Conservation (phyloP, 1,140 invertebrate genomes). For the Trissolcus basalis region DNA sequence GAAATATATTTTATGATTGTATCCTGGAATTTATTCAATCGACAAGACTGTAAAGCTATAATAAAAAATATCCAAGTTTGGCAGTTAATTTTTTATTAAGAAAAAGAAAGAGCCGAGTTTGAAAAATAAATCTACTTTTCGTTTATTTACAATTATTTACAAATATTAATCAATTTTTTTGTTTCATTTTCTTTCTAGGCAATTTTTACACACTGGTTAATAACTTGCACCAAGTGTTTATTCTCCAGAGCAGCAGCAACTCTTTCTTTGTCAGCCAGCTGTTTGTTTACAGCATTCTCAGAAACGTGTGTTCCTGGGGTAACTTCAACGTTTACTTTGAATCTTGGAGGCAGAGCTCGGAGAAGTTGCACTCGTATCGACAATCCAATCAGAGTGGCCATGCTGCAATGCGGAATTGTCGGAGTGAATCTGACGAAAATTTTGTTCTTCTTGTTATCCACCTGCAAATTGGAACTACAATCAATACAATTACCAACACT, state of each 20-base stretch:
- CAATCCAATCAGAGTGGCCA: slow-evolving; percentile 97
- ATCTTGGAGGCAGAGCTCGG: slow-evolving; percentile 88
- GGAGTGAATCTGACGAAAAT: slow-evolving; percentile 93
- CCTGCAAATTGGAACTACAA: slow-evolving; percentile 63
- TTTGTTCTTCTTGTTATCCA: slow-evolving; percentile 83
- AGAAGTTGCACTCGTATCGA: slow-evolving; percentile 92
- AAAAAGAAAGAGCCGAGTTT: no score
- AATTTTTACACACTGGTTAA: slow-evolving; percentile 91
- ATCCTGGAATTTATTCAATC: slow-evolving; percentile 32
- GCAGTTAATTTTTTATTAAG: no score
- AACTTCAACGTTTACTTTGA: slow-evolving; percentile 94
- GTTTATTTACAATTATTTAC: slow-evolving; percentile 18
- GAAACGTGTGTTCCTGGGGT: slow-evolving; percentile 94
- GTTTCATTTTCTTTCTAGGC: slow-evolving; percentile 1
- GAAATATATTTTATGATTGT: slow-evolving; percentile 1
- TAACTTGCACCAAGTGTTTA: slow-evolving; percentile 90
- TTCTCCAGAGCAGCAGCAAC: slow-evolving; percentile 98
- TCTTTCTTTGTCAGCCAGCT: slow-evolving; percentile 97
- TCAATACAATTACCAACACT: neutral
- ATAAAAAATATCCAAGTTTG: slow-evolving; percentile 43
- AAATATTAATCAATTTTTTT: neutral
- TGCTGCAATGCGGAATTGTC: slow-evolving; percentile 99
- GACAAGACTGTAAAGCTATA: slow-evolving; percentile 52
- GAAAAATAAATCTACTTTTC: no score
- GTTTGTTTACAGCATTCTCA: slow-evolving; percentile 96